Evolutionary conservation across 2,888 invertebrate genomes (phyloP), one percentile per base, ranked within the genome.

Genomic region (Atethmia centrago): DNA sequence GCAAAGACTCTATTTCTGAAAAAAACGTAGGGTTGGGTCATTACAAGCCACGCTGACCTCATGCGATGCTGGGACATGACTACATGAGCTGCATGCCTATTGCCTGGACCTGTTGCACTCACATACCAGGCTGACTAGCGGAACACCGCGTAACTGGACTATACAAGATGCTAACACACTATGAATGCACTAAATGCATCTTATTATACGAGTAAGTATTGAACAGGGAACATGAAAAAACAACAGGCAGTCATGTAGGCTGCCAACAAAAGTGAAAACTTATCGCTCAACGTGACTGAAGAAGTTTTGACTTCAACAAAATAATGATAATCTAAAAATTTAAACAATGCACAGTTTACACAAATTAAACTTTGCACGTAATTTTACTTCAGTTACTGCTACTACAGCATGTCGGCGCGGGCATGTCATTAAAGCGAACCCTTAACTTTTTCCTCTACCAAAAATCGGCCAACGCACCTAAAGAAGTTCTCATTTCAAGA

Each of bases 91-190:
- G 92, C 88, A 92, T 92, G 89, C 89, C 89, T 89, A 92, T 86
- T 71, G 77, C 77, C 76, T 77, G 83, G 88, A 86, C 89, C 90
- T 90, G 89, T 91, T 90, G 91, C 90, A 88, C 45, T 85, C 85
- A 88, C 89, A 92, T 93, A 92, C 93, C 91, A 92, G 93, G 92
- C 85, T 92, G 92, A 79, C 87, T 94, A 94, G 94, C 94, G 94
- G 94, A 91, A 93, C 93, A 88, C 71, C 78, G 76, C 56, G 86
- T 93, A 94, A 94, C 93, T 92, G 93, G 92, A 90, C 90, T 88
- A 79, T 83, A 82, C 86, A 86, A 82, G 79, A 76, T 79, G 74
- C 68, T 74, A 71, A 77, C 83, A 84, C 73, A 71, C 65, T 66
- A 66, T 72, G 64, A 51, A 71, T 77, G 80, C 67, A 77, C 68